Base-by-base conservation (phyloP, 2,797 vertebrate species). In the Ispidina picta region DNA sequence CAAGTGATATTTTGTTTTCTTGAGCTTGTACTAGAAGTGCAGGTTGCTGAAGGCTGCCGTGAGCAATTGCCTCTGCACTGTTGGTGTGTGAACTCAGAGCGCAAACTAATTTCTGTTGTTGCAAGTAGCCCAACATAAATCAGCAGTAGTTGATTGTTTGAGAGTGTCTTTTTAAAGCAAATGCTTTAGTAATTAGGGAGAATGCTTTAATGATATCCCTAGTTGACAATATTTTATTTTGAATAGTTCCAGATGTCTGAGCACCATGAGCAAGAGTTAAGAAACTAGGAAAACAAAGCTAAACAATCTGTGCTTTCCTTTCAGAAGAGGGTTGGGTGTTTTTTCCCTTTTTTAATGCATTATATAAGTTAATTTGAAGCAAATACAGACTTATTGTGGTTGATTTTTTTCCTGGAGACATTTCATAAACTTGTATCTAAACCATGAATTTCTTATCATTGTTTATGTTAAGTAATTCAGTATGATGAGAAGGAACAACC, bases 181-280 rank as follows among this genome's bases (percentile, higher is more conserved):
- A 97, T 94, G 88, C 93, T 96, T 95, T 64, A 95, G 82, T 82
- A 95, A 85, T 91, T 80, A 64, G 29, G 83, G 72, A 64, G 85
- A 93, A 92, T 82, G 76, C 84, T 95, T 94, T 96, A 95, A 96
- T 97, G 95, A 92, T 94, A 95, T 88, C 85, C 89, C 88, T 83
- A 91, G 86, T 59, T 95, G 93, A 95, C 96, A 91, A 86, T 96
- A 94, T 71, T 93, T 92, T 79, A 64, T 92, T 94, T 94, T 95
- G 44, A 97, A 88, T 95, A 64, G 41, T 97, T 97, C 94, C 97
- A 97, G 95, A 97, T 98, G 96, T 96, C 65, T 91, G 60, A 78
- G 68, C 64, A 77, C 51, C 46, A 23, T 68, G n/a, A 69, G 52
- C 70, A 90, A 68, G 71, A 87, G 31, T 74, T 83, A 81, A 71